These are phyloP conservation scores for Diadumene lineata DNA, from an alignment of 92 coral and sea anemone species.

Conservation along the genomic window DNA sequence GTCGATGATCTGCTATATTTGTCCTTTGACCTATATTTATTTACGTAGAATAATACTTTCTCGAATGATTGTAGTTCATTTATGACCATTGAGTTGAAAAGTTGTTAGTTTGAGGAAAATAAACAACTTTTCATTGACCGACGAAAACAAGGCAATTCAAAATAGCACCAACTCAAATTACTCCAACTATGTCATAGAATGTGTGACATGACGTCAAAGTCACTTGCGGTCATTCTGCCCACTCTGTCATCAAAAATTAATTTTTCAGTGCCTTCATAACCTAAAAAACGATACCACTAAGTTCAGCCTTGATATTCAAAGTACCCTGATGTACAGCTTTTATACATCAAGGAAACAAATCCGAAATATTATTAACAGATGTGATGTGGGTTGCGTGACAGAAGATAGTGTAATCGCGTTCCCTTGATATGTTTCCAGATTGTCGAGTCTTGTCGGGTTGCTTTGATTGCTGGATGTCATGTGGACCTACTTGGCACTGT, in stretches of 20 bases:
- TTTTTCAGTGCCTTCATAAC: not conserved
- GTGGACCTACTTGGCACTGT: too few relatives aligned
- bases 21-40: not conserved
- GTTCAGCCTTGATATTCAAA: not conserved
- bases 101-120: not conserved
- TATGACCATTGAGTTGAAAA: not conserved
- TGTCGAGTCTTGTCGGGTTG: not conserved
- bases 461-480: too few relatives aligned
- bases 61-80: not conserved
- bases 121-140: not conserved
- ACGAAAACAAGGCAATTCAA: not conserved
- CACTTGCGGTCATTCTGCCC: not conserved
- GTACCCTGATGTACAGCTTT: not conserved
- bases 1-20: constrained; percentile 15
- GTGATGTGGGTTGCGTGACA: not conserved
- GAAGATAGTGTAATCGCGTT: not conserved
- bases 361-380: not conserved
- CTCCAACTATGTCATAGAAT: not conserved
- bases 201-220: not conserved
- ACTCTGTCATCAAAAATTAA: not conserved
- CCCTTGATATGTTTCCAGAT: too few relatives aligned
- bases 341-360: not conserved
- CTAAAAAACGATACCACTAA: not conserved
- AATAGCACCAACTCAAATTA: not conserved
- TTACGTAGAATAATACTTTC: too few relatives aligned